Evolutionary conservation across 2,888 invertebrate species (phyloP), one percentile per base, ranked within the genome.

Genomic region (Drosophila borborema): DNA sequence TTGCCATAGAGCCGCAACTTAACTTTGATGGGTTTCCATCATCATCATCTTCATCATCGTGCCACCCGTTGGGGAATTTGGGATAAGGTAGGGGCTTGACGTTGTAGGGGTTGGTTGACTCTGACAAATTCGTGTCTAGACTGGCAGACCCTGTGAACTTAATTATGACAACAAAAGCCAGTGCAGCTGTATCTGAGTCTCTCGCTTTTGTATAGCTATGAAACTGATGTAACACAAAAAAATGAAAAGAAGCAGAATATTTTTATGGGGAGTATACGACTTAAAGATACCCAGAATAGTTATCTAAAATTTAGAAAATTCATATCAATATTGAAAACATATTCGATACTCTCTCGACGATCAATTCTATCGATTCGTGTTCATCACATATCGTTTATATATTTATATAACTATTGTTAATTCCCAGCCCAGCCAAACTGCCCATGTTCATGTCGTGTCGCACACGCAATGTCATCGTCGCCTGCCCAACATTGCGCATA

Each of bases 1-100:
- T 64, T 51, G 66, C 63, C 51, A 41, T 48, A 72, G 64, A 66
- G 74, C 71, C 43, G 34, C 58, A 77, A 77, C 77, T 77, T 77
- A 77, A 77, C 66, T 77, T 77, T 77, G 77, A 77, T 77, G 77
- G 77, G 71, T 74, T 77, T 77, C 77, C 74, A 74, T 74, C 77
- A 77, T 75, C 67, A 64, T 55, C 64, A 64, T 23, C 71, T 34
- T 38, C 59, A 38, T 40, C 40, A 40, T 20, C 49, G 40, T 53
- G 31, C 49, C 31, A 31, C 34, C 34, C 34, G 18, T 34, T 3
- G 51, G 18, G 34, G 18, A 36, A 31, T 56, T 31, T 18, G 31
- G 16, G 43, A 20, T 16, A 28, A 14, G 20, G n/a, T 14, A 20
- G 43, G 28, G 14, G 43, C 40, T 7, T 16, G 10, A n/a, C 45